Conservation (phyloP, 2,797 vertebrate species). For the Mormyrops boulengeri region DNA sequence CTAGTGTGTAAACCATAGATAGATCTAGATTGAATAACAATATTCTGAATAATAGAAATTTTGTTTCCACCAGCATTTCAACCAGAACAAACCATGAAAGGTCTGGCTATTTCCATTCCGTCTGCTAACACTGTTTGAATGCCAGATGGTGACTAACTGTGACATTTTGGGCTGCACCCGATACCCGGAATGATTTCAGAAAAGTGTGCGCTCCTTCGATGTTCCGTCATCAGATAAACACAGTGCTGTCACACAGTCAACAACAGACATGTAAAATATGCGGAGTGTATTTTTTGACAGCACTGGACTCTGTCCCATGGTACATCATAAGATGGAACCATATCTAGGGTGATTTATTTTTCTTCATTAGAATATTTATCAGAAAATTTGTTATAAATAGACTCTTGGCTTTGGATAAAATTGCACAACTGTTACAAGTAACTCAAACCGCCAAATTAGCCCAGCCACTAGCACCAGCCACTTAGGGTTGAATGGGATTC, state of each 20-base stretch:
- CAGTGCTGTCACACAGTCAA: not conserved
- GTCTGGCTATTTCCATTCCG: not conserved
- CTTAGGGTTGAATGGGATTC: not conserved
- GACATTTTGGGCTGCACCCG: not conserved
- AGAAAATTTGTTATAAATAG: not conserved
- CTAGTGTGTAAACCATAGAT: not conserved
- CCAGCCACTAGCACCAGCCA: not conserved
- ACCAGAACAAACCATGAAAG: not conserved
- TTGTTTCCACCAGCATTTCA: not conserved
- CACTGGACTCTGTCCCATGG: not conserved
- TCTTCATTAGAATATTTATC: not conserved
- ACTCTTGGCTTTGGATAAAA: not conserved
- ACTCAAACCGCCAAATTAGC: not conserved
- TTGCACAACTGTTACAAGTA: not conserved
- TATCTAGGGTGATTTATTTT: not conserved
- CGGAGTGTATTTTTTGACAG: not conserved
- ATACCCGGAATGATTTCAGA: not conserved
- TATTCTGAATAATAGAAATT: not conserved
- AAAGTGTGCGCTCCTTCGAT: not conserved
- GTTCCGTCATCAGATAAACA: not conserved
- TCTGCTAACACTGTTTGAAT: not conserved
- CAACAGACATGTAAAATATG: not conserved
- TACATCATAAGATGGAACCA: not conserved
- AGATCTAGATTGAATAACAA: not conserved
- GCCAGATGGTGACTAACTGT: not conserved